Evolutionary conservation across 2,797 vertebrate genomes (phyloP).

Genomic region (Avahi laniger): DNA sequence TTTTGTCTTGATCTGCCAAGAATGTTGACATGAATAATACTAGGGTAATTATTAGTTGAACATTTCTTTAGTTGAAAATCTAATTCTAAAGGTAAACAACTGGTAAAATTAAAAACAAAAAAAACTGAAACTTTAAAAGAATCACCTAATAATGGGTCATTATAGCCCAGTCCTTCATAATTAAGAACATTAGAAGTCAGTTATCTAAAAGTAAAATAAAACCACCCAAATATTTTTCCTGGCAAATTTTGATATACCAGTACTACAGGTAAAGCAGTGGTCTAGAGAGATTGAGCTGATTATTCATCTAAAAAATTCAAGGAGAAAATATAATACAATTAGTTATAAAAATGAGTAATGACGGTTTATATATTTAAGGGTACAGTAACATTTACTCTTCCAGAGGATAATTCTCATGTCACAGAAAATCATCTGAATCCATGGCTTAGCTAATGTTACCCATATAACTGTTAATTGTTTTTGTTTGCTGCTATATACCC

Average conservation of each 20-base stretch:
- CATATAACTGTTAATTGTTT: neutral
- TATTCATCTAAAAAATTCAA: neutral
- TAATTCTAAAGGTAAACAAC: slow-evolving; percentile 59
- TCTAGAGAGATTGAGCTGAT: neutral
- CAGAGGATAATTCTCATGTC: neutral
- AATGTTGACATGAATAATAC: slow-evolving; percentile 26
- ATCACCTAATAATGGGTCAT: slow-evolving; percentile 36
- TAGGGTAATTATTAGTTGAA: slow-evolving; percentile 34
- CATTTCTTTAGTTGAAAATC: slow-evolving; percentile 21
- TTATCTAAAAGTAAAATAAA: neutral
- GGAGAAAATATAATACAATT: neutral
- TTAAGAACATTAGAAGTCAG: neutral
- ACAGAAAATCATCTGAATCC: neutral
- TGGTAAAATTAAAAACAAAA: slow-evolving; percentile 40
- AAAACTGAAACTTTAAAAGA: neutral
- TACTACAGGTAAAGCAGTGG: neutral
- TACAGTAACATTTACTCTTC: neutral
- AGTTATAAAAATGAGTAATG: neutral
- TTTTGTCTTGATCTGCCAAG: slow-evolving; percentile 61
- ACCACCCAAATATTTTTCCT: slow-evolving; percentile 38
- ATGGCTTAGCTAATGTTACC: neutral
- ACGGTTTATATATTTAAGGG: neutral
- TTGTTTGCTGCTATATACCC: neutral
- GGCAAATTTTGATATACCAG: neutral
- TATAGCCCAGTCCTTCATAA: neutral